A percentile compares a stretch with the other conserved stretches of the same genome.
phyloP scores from a whole-genome alignment of 2,797 vertebrate genomes.

The Malurus splendens region DNA sequence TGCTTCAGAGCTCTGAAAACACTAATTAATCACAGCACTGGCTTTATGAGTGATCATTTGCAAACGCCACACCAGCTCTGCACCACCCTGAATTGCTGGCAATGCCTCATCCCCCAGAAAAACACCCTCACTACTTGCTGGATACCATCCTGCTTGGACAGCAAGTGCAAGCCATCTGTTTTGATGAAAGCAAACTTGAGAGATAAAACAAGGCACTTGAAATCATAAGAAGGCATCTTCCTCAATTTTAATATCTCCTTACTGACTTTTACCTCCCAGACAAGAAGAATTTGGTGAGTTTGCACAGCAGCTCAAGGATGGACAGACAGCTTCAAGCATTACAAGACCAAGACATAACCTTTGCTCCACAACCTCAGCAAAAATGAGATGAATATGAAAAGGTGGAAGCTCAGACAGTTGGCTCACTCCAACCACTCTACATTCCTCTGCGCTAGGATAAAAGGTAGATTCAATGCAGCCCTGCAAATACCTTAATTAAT shows the following conservation, averaged over 20 bases:
- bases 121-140: neutral
- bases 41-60: neutral
- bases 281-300: neutral
- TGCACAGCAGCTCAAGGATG: neutral
- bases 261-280: neutral
- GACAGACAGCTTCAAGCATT: neutral
- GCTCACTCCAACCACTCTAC: neutral
- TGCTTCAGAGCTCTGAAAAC: neutral
- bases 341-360: neutral
- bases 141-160: neutral
- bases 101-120: neutral
- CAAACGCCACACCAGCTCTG: neutral
- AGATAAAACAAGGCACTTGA: neutral
- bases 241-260: neutral
- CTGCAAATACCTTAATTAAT: neutral
- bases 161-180: neutral
- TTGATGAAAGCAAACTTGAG: neutral
- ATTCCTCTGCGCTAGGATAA: neutral
- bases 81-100: neutral
- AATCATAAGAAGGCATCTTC: neutral
- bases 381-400: neutral
- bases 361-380: neutral
- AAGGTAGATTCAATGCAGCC: neutral
- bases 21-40: slow-evolving; percentile 8
- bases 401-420: neutral